Evolutionary conservation across 2,797 vertebrate genomes (phyloP).

Genomic region (Syndactyla subalaris): DNA sequence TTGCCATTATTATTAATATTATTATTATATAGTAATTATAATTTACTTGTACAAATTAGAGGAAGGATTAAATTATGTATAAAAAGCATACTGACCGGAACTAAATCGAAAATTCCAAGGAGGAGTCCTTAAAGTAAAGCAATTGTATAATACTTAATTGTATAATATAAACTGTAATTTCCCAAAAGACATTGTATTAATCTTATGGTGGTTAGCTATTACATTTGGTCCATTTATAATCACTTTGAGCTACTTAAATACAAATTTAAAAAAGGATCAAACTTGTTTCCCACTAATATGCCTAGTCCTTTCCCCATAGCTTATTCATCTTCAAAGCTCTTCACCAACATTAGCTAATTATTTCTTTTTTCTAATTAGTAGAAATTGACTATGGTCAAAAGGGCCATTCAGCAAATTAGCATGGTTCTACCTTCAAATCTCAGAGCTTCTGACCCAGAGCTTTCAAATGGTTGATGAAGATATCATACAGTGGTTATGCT

Average conservation of each 20-base stretch:
- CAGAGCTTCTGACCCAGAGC: constrained; percentile 70
- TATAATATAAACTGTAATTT: constrained; percentile 48
- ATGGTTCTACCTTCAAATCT: constrained; percentile 70
- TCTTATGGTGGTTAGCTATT: constrained; percentile 21
- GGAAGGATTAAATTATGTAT: constrained; percentile 43
- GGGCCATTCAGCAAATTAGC: constrained; percentile 67
- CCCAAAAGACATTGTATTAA: constrained; percentile 39
- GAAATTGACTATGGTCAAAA: constrained; percentile 75
- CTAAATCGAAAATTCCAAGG: constrained; percentile 45
- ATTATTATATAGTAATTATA: constrained; percentile 32
- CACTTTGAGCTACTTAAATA: constrained; percentile 54
- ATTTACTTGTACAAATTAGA: constrained; percentile 59
- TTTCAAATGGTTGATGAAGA: constrained; percentile 69
- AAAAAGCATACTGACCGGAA: constrained; percentile 43
- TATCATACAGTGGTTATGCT: constrained; percentile 29
- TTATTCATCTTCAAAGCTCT: constrained; percentile 63
- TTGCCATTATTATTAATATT: neutral
- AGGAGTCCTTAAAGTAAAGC: constrained; percentile 30
- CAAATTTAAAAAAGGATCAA: constrained; percentile 50
- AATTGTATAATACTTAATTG: constrained; percentile 16
- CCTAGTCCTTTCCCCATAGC: constrained; percentile 12
- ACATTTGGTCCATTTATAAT: constrained; percentile 48
- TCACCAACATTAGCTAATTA: constrained; percentile 69
- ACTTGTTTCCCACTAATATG: constrained; percentile 46
- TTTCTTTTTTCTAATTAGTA: constrained; percentile 73